Conservation (phyloP, 2,113 vertebrate species). For the Amblyopsis rosae region DNA sequence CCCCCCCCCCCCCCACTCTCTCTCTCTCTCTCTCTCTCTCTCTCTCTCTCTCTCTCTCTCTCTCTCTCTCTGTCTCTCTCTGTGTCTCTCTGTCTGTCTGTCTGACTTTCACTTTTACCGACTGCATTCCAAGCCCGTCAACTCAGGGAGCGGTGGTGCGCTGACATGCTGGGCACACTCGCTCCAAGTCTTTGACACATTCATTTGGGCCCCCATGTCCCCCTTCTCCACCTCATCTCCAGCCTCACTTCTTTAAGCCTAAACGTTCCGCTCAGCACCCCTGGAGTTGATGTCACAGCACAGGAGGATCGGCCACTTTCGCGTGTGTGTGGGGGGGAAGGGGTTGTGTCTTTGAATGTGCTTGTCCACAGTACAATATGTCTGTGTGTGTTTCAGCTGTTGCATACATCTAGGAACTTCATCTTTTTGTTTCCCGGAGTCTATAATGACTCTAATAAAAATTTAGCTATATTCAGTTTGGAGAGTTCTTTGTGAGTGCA, state of each 20-base stretch:
- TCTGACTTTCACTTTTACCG: not conserved
- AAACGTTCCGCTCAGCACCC: not conserved
- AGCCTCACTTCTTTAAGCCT: slow-evolving; percentile 35
- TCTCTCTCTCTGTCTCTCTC: no score
- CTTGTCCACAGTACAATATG: no score
- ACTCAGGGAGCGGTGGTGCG: slow-evolving; percentile 32
- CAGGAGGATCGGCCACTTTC: no score
- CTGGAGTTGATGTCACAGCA: no score
- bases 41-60: no score
- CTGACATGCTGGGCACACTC: slow-evolving; percentile 29
- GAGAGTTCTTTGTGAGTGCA: not conserved
- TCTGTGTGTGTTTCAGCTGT: no score
- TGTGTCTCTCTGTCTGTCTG: not conserved
- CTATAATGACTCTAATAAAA: not conserved
- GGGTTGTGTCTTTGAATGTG: slow-evolving; percentile 13
- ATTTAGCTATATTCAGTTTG: not conserved
- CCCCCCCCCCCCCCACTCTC: no score
- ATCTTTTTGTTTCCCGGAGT: not conserved
- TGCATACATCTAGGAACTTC: no score
- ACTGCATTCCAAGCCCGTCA: slow-evolving; percentile 36
- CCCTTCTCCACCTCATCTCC: slow-evolving; percentile 20
- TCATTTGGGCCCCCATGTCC: slow-evolving; percentile 41
- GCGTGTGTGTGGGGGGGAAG: slow-evolving; percentile 13
- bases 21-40: no score
- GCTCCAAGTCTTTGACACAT: slow-evolving; percentile 44